phyloP scores from a whole-genome alignment of 2,888 invertebrate genomes.

The Clanis bilineata region DNA sequence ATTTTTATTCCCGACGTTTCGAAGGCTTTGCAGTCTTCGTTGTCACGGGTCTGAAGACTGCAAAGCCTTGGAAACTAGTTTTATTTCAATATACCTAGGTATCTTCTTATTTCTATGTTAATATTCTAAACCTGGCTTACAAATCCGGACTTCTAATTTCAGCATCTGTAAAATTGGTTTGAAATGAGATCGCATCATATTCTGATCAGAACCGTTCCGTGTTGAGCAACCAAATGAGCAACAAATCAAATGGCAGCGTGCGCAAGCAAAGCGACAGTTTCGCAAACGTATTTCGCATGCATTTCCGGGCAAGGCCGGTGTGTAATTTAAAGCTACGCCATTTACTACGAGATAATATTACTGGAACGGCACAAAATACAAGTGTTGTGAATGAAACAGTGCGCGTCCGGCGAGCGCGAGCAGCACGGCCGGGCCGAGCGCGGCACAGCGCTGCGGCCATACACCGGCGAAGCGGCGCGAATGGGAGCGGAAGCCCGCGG shows the following conservation, averaged over 20 bases:
- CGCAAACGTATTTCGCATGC: constrained; percentile 40
- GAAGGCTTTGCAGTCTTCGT: too few relatives aligned
- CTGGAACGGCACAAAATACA: constrained; percentile 63
- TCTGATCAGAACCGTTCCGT: not conserved
- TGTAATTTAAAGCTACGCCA: constrained; percentile 42
- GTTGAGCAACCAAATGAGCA: not conserved
- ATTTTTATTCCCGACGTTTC: too few relatives aligned
- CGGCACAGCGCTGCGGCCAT: constrained; percentile 25
- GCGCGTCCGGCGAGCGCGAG: constrained; percentile 62
- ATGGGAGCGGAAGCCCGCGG: constrained; percentile 82
- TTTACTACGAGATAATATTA: constrained; percentile 53
- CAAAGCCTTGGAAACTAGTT: too few relatives aligned
- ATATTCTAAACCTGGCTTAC: too few relatives aligned
- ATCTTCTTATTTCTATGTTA: too few relatives aligned
- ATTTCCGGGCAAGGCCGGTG: constrained; percentile 40
- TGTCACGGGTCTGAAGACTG: too few relatives aligned
- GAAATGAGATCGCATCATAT: not conserved
- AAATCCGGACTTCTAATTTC: not conserved
- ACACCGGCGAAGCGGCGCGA: constrained; percentile 53
- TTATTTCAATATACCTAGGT: too few relatives aligned
- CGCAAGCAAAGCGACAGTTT: constrained; percentile 27
- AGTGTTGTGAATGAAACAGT: constrained; percentile 72
- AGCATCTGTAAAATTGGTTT: not conserved
- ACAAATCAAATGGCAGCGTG: constrained; percentile 13
- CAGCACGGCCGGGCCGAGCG: too few relatives aligned